A percentile compares a stretch with the other conserved stretches of the same genome.
These are phyloP conservation scores for Corythoichthys intestinalis DNA, from an alignment of 2,113 vertebrate genomes.

Conservation along the genomic window DNA sequence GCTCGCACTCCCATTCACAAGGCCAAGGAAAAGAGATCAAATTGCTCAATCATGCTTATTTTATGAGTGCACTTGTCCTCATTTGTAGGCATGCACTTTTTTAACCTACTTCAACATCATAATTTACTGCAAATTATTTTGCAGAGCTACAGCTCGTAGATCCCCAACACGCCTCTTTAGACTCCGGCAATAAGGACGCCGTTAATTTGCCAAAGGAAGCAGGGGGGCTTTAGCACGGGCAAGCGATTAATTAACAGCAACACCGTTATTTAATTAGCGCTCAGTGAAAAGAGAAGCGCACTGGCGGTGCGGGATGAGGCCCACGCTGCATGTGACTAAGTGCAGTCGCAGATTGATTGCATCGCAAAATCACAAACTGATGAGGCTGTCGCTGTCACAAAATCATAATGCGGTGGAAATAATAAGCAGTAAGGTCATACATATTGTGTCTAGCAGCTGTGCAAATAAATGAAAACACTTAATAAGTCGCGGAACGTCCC, in stretches of 20 bases:
- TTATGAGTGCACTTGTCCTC: neutral
- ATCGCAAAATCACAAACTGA: neutral
- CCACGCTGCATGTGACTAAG: slow-evolving; percentile 25
- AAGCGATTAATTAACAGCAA: slow-evolving; percentile 64
- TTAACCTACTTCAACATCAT: neutral
- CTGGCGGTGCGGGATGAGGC: slow-evolving; percentile 17
- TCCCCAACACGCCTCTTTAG: slow-evolving; percentile 28
- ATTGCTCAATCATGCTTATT: neutral
- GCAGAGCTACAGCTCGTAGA: neutral
- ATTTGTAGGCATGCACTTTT: neutral
- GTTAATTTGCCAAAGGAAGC: slow-evolving; percentile 61
- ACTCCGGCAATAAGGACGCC: slow-evolving; percentile 58
- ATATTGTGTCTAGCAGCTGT: slow-evolving; percentile 13
- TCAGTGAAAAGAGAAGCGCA: slow-evolving; percentile 50
- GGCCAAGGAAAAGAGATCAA: too few species aligned
- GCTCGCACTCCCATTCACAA: too few species aligned
- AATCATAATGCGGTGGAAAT: neutral
- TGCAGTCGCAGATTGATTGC: slow-evolving; percentile 31
- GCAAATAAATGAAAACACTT: neutral
- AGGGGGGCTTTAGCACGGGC: slow-evolving; percentile 38
- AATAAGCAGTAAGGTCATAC: neutral
- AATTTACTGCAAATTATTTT: neutral
- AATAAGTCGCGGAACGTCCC: neutral
- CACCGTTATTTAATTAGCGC: slow-evolving; percentile 68
- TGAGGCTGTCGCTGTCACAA: too few species aligned